Evolutionary conservation across 2,113 vertebrate species (phyloP), one percentile per base, ranked within the genome.

Genomic region (Romanogobio albipinnatus): DNA sequence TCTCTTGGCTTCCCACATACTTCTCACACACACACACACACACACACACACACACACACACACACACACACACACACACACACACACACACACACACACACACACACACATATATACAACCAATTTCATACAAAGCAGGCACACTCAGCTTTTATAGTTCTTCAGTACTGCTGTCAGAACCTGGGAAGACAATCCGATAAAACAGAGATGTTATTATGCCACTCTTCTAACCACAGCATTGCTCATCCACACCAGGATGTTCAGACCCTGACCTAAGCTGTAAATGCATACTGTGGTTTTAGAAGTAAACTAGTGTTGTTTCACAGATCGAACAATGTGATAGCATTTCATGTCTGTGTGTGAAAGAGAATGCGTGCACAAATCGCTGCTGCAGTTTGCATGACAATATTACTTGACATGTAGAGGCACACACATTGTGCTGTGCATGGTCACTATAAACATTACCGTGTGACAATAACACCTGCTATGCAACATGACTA

Each of bases 311-410:
- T 49, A 49, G 70, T 0, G 1, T 39, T 73, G 70, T 8, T 71
- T 73, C 39, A 73, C 22, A 73, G 39, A 70, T 39, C 33, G 33
- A 70, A 70, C 33, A 70, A 70, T 83, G 87, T 79, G 83, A 86
- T 70, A 62, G 64, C 1, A 24, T 33, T 76, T 76, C 24, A 39
- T 66, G 51, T 61, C 39, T 61, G 26, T 24, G 36, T 80, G 76
- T n/a, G 19, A 56, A 49, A 73, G 87, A 62, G 47, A 26, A 45
- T 61, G 33, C 15, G 15, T 43, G 11, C 62, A 51, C 74, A 83
- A 85, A 84, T 56, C 49, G 39, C 39, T 39, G 39, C 58, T 79
- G 22, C 58, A 62, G 8, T 84, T 78, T 77, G 66, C 74, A 76
- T 71, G 73, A 68, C 17, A 47, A 47, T 22, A 66, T 51, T 68